Conservation (phyloP, 2,113 vertebrate species). For the Hippocampus mohnikei region DNA sequence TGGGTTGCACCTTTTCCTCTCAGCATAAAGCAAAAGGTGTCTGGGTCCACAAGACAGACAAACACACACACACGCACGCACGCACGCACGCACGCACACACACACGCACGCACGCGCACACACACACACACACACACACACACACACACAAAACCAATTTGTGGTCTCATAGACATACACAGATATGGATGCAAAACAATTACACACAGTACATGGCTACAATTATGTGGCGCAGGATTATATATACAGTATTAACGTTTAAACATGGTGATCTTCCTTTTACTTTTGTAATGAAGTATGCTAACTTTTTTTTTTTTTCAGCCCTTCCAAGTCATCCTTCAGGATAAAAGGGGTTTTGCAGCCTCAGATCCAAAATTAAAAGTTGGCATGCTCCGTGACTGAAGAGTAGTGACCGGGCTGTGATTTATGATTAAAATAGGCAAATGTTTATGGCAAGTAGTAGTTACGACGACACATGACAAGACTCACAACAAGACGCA, state of each 20-base stretch:
- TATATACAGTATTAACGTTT: too few species aligned
- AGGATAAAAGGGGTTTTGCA: neutral
- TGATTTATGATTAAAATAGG: constrained; percentile 3
- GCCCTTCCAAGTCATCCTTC: constrained; percentile 17
- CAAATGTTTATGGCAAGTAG: constrained; percentile 7
- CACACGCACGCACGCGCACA: constrained; percentile 12
- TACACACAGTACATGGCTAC: constrained; percentile 36
- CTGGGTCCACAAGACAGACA: constrained; percentile 30
- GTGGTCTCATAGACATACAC: constrained; percentile 2
- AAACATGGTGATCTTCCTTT: constrained; percentile 1
- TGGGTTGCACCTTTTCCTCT: constrained; percentile 51
- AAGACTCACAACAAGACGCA: constrained; percentile 25
- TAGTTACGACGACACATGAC: constrained; percentile 40
- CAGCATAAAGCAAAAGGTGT: constrained; percentile 46
- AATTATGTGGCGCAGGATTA: neutral
- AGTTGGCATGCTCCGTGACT: constrained; percentile 1
- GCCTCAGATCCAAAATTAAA: constrained; percentile 8
- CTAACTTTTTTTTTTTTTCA: constrained; percentile 14
- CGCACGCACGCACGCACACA: constrained; percentile 17
- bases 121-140: constrained; percentile 23
- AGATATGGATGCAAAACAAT: constrained; percentile 45
- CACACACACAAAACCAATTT: constrained; percentile 5
- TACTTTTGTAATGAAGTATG: neutral
- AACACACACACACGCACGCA: constrained; percentile 12
- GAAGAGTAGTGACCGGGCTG: constrained; percentile 5